Conservation (phyloP, 37 sponge, comb jelly and placozoan species). For the Cladorhizidae sp. region DNA sequence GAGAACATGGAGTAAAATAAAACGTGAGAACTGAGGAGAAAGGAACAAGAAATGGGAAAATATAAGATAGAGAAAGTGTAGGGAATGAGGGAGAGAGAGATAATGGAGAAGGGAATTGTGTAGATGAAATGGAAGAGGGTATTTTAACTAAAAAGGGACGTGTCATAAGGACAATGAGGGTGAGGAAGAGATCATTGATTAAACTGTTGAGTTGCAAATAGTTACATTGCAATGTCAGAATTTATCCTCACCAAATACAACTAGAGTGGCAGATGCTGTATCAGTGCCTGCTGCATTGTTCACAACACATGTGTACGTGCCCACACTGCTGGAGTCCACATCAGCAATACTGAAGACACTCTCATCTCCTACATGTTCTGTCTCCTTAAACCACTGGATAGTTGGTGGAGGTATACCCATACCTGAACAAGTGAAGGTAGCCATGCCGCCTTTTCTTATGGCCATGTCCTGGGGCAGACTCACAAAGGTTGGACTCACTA, state of each 20-base stretch:
- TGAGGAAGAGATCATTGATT: too few species aligned
- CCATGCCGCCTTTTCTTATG: slow-evolving; percentile 7
- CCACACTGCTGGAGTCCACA: slow-evolving; percentile 13
- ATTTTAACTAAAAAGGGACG: too few species aligned
- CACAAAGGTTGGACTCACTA: slow-evolving; percentile 56
- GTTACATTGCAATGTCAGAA: neutral
- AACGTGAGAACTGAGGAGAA: too few species aligned
- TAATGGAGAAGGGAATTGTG: too few species aligned
- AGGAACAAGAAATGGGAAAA: too few species aligned
- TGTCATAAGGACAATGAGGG: too few species aligned
- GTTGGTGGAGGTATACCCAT: slow-evolving; percentile 57
- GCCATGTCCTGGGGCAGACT: slow-evolving; percentile 26
- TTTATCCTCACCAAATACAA: slow-evolving; percentile 54
- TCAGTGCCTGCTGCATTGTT: slow-evolving; percentile 37
- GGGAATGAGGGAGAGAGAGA: too few species aligned
- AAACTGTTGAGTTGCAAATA: too few species aligned
- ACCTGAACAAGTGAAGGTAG: slow-evolving; percentile 43
- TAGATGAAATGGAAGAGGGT: too few species aligned
- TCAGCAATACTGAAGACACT: slow-evolving; percentile 5
- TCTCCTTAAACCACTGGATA: slow-evolving; percentile 21
- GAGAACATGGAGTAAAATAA: too few species aligned
- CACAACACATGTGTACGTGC: slow-evolving; percentile 55
- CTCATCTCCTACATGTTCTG: neutral
- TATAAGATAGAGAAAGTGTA: too few species aligned
- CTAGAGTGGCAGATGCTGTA: slow-evolving; percentile 20